These are phyloP conservation scores for Drosophila parthenogenetica DNA, from an alignment of 2,888 invertebrate species.

Conservation along the genomic window DNA sequence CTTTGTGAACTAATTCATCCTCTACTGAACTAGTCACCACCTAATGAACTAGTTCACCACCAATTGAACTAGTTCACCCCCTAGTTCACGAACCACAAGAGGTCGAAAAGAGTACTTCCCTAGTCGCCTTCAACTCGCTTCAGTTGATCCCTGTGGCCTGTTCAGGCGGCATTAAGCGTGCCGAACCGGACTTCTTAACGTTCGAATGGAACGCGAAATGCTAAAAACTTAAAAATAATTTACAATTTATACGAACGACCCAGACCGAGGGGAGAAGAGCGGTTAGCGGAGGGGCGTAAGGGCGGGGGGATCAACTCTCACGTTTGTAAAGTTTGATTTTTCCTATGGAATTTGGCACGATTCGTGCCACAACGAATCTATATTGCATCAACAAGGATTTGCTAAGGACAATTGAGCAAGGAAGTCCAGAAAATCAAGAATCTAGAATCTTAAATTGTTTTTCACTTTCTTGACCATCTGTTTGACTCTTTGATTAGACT, in stretches of 20 bases:
- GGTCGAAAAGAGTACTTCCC: background rate
- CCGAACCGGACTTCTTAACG: conserved; percentile 46
- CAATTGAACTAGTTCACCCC: too few relatives aligned
- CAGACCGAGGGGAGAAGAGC: background rate
- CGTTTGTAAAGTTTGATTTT: background rate
- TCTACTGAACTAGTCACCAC: too few relatives aligned
- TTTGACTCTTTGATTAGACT: conserved; percentile 17
- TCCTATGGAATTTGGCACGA: background rate
- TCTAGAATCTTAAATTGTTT: too few relatives aligned
- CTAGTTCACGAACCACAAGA: background rate
- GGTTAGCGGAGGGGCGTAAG: background rate
- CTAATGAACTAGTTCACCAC: too few relatives aligned
- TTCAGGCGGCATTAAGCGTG: conserved; percentile 60
- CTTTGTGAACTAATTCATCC: too few relatives aligned
- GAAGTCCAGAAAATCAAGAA: background rate
- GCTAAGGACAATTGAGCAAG: conserved; percentile 31
- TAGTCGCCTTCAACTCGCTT: background rate
- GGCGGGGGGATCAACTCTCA: background rate
- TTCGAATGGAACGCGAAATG: conserved; percentile 49
- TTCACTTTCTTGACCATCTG: conserved; percentile 26
- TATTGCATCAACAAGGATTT: conserved; percentile 70
- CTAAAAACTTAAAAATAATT: conserved; percentile 59
- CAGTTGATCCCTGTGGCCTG: conserved; percentile 32
- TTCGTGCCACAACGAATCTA: conserved; percentile 48
- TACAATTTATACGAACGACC: conserved; percentile 58